Percentiles rank a stretch among this genome's conserved stretches.
These are phyloP conservation scores for Aldrovandia affinis DNA, from an alignment of 2,797 vertebrate genomes.

Conservation along the genomic window DNA sequence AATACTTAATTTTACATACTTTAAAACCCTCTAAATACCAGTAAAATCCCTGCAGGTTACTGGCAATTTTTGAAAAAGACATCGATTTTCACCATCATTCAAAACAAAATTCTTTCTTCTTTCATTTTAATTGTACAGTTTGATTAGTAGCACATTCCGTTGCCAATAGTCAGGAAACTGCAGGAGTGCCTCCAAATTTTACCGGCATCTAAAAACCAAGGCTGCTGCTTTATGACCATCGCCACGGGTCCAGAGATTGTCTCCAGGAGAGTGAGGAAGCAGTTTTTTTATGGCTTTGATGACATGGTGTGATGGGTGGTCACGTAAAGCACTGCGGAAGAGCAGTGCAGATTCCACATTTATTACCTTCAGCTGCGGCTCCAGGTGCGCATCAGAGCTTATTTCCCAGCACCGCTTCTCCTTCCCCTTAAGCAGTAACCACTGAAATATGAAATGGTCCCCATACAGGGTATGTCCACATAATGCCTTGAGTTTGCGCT, in stretches of 20 bases:
- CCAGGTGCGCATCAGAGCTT: neutral
- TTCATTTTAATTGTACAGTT: neutral
- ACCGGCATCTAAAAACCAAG: neutral
- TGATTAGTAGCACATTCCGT: neutral
- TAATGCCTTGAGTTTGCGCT: neutral
- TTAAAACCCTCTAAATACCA: too few relatives aligned
- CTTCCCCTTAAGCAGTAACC: neutral
- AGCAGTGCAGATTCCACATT: neutral
- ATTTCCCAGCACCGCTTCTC: neutral
- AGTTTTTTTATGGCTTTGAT: neutral
- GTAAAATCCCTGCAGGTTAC: neutral
- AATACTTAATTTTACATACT: too few relatives aligned
- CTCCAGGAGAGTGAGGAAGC: neutral
- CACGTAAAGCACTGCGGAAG: neutral
- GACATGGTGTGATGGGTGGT: neutral
- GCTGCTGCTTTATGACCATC: conserved; percentile 2
- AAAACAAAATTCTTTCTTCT: neutral
- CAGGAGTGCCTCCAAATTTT: neutral
- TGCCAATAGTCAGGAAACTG: neutral
- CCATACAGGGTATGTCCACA: neutral
- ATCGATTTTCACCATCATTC: neutral
- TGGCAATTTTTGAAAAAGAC: neutral
- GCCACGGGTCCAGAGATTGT: neutral
- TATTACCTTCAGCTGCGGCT: neutral
- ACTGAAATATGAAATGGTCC: neutral